phyloP scores from a whole-genome alignment of 2,888 invertebrate species.

The Apomyelois bistriatella region DNA sequence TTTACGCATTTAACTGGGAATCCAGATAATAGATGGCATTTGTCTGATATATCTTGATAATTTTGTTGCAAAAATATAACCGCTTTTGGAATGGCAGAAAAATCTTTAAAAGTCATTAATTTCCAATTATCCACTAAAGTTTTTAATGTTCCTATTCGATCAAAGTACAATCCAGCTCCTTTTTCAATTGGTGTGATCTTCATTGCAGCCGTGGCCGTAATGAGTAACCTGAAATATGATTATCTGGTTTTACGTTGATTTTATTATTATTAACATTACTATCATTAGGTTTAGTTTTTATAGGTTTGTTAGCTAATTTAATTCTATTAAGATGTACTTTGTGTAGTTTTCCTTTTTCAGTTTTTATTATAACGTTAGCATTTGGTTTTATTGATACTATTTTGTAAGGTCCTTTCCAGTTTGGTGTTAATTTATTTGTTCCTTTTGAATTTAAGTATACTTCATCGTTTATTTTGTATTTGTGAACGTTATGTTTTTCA shows the following conservation, averaged over 20 bases:
- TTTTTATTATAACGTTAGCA: not conserved
- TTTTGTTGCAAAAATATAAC: too few species aligned
- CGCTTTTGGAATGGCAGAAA: not conserved
- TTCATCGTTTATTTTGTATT: not conserved
- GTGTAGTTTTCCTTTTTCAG: not conserved
- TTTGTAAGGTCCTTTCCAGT: not conserved
- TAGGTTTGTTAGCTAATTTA: not conserved
- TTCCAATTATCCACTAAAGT: not conserved
- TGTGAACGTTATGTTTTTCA: not conserved
- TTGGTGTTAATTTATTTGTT: not conserved
- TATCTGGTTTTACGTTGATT: not conserved
- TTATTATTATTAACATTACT: too few species aligned
- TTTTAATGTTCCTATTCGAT: not conserved
- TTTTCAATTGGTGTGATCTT: not conserved
- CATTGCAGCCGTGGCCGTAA: not conserved
- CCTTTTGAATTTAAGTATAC: not conserved
- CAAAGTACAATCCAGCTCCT: not conserved
- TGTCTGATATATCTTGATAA: too few species aligned
- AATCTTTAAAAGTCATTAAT: not conserved
- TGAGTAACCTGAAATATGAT: not conserved
- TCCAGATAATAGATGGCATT: too few species aligned
- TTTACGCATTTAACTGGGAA: not conserved
- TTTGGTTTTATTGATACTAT: not conserved
- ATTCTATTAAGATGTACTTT: not conserved
- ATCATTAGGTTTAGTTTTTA: not conserved